These are phyloP conservation scores for Papilio elwesi DNA, from an alignment of 2,888 invertebrate genomes.

Conservation along the genomic window DNA sequence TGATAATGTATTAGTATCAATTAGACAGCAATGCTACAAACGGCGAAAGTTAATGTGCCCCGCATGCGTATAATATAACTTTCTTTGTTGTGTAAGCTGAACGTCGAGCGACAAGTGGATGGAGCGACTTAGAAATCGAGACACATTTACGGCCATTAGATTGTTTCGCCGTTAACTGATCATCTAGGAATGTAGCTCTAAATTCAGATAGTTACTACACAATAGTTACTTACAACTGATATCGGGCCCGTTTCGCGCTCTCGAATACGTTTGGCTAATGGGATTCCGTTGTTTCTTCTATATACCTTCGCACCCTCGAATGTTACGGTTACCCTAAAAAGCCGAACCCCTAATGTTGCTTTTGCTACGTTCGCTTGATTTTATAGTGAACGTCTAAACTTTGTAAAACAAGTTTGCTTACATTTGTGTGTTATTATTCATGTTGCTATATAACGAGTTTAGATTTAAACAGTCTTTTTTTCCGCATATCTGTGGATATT, in stretches of 20 bases:
- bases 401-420: constrained; percentile 2
- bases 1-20: constrained; percentile 39
- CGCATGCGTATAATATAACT: constrained; percentile 74
- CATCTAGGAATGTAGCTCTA: constrained; percentile 51
- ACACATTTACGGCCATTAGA: constrained; percentile 69
- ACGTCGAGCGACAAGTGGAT: constrained; percentile 75
- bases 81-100: constrained; percentile 83
- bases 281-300: constrained; percentile 71
- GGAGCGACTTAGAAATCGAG: constrained; percentile 79
- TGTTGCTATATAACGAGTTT: background rate
- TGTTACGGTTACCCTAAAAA: constrained; percentile 70
- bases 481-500: background rate
- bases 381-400: constrained; percentile 4
- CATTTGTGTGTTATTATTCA: background rate
- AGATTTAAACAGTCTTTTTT: background rate
- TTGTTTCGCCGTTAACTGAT: constrained; percentile 53
- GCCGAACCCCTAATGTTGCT: constrained; percentile 47
- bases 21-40: constrained; percentile 60
- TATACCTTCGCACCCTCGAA: constrained; percentile 72
- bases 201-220: constrained; percentile 46
- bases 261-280: constrained; percentile 62
- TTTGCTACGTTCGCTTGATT: constrained; percentile 27
- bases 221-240: constrained; percentile 45
- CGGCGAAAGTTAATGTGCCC: constrained; percentile 79
- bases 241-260: constrained; percentile 51